These are phyloP conservation scores for Cariama cristata DNA, from an alignment of 2,113 vertebrate species.

Conservation along the genomic window DNA sequence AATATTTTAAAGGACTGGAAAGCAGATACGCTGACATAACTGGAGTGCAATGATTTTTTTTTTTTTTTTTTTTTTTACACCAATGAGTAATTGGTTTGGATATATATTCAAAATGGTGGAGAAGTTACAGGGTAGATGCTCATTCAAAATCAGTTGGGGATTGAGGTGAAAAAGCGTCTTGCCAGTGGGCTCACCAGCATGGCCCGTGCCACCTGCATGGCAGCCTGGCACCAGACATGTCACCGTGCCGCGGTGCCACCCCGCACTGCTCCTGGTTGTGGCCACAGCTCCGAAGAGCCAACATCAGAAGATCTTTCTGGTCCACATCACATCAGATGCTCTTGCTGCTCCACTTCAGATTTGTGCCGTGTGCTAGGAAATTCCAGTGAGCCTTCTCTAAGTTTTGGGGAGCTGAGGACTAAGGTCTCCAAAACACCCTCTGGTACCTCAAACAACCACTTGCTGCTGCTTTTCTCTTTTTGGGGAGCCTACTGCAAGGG, in stretches of 20 bases:
- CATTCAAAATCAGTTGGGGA: neutral
- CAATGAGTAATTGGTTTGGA: neutral
- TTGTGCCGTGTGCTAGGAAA: accelerated
- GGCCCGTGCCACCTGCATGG: neutral
- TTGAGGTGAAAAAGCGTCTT: neutral
- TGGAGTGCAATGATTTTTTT: neutral
- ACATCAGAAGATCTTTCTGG: too few species aligned
- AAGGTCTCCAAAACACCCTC: neutral
- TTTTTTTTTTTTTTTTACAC: neutral
- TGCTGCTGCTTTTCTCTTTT: neutral
- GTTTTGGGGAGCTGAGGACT: neutral
- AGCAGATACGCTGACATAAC: neutral
- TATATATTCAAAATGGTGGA: neutral
- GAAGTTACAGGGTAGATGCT: neutral
- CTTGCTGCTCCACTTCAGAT: neutral
- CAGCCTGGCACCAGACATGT: neutral
- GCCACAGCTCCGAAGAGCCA: neutral
- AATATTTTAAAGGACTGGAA: neutral
- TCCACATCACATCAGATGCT: accelerated
- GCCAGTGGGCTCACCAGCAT: neutral
- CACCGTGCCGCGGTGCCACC: neutral
- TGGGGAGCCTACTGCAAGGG: neutral
- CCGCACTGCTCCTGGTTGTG: neutral
- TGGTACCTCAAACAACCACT: neutral
- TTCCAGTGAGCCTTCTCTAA: neutral